These are phyloP conservation scores for Ectropis grisescens DNA, from an alignment of 1,140 invertebrate species.

Conservation along the genomic window DNA sequence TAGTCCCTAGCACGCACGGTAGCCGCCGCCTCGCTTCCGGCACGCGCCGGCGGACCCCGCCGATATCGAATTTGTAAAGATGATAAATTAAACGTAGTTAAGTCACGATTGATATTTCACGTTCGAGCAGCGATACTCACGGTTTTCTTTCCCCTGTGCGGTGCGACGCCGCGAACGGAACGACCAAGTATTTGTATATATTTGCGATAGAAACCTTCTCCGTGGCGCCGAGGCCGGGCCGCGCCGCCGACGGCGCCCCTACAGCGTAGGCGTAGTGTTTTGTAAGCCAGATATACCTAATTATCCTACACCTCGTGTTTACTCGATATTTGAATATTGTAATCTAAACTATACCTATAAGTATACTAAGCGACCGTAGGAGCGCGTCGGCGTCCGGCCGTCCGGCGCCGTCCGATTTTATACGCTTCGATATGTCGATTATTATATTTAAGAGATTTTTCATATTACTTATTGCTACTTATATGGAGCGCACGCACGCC, in stretches of 20 bases:
- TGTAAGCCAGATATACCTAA: slow-evolving; percentile 1
- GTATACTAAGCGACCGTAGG: no score
- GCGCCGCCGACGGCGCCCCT: slow-evolving; percentile 1
- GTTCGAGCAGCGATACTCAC: slow-evolving; percentile 29
- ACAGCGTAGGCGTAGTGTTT: slow-evolving; percentile 7
- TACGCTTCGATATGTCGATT: no score
- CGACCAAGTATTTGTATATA: slow-evolving; percentile 47
- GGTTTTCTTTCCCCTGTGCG: slow-evolving; percentile 16
- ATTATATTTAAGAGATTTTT: no score
- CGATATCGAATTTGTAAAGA: slow-evolving; percentile 20
- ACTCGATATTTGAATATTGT: no score
- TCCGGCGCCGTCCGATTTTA: no score
- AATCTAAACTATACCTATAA: no score
- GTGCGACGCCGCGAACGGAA: slow-evolving; percentile 18
- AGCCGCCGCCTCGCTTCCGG: slow-evolving; percentile 1
- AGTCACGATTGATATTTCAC: slow-evolving; percentile 12
- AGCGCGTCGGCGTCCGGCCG: no score
- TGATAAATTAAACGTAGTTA: slow-evolving; percentile 7
- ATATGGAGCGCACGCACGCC: no score
- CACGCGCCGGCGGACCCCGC: neutral
- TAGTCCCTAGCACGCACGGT: slow-evolving; percentile 6
- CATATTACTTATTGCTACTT: no score
- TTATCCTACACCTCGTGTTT: no score
- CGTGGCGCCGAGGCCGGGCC: neutral
- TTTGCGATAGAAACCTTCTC: no score